Conservation (phyloP, 2,113 vertebrate species). For the Dipodomys merriami region DNA sequence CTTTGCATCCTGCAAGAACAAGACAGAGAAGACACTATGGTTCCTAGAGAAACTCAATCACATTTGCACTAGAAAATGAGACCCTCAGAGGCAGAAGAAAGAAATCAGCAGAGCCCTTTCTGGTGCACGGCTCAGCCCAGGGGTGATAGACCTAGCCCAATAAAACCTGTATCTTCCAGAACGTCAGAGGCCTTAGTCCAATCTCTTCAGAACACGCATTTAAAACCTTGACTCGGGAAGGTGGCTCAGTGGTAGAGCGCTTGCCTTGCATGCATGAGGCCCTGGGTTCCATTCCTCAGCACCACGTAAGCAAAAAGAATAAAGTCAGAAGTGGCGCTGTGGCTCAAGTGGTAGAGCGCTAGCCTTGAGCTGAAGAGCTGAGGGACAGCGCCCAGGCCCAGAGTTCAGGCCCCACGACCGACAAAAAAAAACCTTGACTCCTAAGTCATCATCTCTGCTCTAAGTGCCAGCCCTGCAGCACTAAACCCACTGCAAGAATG, state of each 20-base stretch:
- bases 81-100: constrained; percentile 15
- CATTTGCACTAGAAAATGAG: not conserved
- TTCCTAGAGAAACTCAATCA: not conserved
- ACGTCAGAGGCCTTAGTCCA: not conserved
- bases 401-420: too few species aligned
- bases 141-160: not conserved
- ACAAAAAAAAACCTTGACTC: not conserved
- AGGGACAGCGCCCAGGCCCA: too few species aligned
- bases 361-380: too few species aligned
- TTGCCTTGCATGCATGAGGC: too few species aligned
- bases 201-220: not conserved
- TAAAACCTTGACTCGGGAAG: not conserved
- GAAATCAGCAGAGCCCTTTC: not conserved
- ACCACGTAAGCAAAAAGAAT: too few species aligned
- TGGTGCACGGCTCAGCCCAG: not conserved
- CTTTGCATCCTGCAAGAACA: not conserved
- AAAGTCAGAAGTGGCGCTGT: too few species aligned
- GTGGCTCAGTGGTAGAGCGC: too few species aligned
- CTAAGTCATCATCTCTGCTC: not conserved
- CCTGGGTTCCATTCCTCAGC: too few species aligned
- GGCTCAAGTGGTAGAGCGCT: too few species aligned
- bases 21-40: not conserved
- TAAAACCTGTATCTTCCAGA: not conserved
- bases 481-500: not conserved
- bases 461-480: not conserved